These are phyloP conservation scores for Drosophila emarginata DNA, from an alignment of 2,888 invertebrate species.

Conservation along the genomic window DNA sequence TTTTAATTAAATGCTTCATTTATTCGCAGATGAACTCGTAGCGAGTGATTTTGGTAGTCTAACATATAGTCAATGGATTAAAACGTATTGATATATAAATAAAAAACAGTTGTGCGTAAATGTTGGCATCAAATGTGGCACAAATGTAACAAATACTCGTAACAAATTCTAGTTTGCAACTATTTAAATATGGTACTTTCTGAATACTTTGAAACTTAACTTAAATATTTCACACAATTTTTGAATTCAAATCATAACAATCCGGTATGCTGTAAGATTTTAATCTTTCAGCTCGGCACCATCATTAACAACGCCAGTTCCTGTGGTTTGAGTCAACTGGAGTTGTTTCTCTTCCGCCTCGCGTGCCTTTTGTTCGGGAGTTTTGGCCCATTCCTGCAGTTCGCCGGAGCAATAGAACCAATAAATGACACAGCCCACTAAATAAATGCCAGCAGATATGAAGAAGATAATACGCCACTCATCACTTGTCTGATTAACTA, in stretches of 20 bases:
- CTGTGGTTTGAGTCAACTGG: conserved; percentile 68
- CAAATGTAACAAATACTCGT: conserved; percentile 59
- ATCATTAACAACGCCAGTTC: conserved; percentile 76
- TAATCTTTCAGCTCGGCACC: conserved; percentile 81
- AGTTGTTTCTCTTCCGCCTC: conserved; percentile 71
- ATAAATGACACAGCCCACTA: conserved; percentile 92
- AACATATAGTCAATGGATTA: conserved; percentile 51
- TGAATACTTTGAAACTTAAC: conserved; percentile 9
- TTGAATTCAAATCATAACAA: conserved; percentile 26
- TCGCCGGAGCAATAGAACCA: conserved; percentile 91
- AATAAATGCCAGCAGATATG: conserved; percentile 91
- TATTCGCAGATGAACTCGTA: conserved; percentile 51
- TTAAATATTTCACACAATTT: conserved; percentile 1
- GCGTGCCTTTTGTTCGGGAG: conserved; percentile 74
- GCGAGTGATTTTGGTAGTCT: conserved; percentile 41
- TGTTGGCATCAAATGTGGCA: conserved; percentile 49
- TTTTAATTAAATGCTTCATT: conserved; percentile 39
- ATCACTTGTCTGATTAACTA: conserved; percentile 87
- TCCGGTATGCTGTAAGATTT: conserved; percentile 1
- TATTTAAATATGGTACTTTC: conserved; percentile 23
- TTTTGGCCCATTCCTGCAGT: conserved; percentile 90
- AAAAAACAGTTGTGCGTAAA: conserved; percentile 36
- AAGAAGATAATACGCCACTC: conserved; percentile 95
- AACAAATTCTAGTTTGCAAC: conserved; percentile 34
- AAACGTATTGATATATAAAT: conserved; percentile 32